Conservation (phyloP, 2,888 invertebrate genomes). For the Ormyrus rosae region DNA sequence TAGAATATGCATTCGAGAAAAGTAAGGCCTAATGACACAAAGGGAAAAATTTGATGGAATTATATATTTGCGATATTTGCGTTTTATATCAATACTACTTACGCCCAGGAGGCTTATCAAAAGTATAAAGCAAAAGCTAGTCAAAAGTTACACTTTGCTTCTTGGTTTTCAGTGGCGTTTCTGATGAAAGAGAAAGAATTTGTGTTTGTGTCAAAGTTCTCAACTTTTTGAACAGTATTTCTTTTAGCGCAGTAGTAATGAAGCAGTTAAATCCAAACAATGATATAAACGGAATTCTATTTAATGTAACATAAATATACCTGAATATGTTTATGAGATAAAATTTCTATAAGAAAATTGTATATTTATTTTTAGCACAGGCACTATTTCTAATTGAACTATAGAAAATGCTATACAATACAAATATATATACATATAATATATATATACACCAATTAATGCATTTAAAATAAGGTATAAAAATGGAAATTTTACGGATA, state of each 20-base stretch:
- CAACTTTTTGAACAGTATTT: neutral
- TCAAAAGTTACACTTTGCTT: neutral
- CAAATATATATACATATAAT: neutral
- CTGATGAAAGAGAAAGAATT: neutral
- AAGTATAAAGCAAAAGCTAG: too few relatives aligned
- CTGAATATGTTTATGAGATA: conserved; percentile 23
- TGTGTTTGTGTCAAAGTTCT: conserved; percentile 19
- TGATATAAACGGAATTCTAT: conserved; percentile 23
- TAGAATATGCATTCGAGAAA: neutral
- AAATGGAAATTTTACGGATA: neutral
- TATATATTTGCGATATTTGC: neutral
- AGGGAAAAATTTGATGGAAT: neutral
- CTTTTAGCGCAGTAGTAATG: neutral
- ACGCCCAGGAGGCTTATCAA: too few relatives aligned
- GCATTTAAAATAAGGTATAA: neutral
- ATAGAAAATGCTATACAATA: neutral
- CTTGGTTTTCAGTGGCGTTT: neutral
- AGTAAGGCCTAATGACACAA: conserved; percentile 21
- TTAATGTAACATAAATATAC: conserved; percentile 21
- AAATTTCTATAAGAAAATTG: conserved; percentile 25
- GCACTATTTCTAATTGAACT: conserved; percentile 1
- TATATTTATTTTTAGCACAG: conserved; percentile 34
- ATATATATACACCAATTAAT: conserved; percentile 1
- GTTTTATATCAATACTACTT: neutral
- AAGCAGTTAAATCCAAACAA: neutral